Evolutionary conservation across 1,140 invertebrate genomes (phyloP), one percentile per base, ranked within the genome.

Genomic region (Bombus terrestris): DNA sequence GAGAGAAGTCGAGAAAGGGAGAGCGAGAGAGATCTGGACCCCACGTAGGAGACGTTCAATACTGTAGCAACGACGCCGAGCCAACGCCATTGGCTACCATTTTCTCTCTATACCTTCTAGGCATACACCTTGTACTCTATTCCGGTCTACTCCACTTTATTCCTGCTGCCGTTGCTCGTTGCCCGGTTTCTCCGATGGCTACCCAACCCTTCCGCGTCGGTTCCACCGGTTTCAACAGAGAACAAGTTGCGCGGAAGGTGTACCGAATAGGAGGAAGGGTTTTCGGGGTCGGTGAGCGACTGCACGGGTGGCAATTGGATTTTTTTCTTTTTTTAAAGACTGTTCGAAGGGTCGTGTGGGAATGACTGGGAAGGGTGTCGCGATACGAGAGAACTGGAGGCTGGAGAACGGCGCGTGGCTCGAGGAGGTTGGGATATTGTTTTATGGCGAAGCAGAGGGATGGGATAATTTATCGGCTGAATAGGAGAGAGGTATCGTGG

Each of bases 41-140:
- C 83, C 86, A 88, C 90, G 90, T 92, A 93, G 90, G 91, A 93
- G 92, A 93, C 92, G 92, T 93, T 93, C 92, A 93, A 93, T 93
- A 93, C 92, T 90, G 92, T 91, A 93, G 91, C 92, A 92, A 88
- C 90, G 90, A 91, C 90, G 92, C 71, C 69, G 88, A 91, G 91
- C 88, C 91, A 93, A 88, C 91, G 92, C 92, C 91, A 93, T 93
- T 93, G 92, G 92, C 92, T 93, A 92, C 92, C 92, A 93, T 93
- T 93, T 92, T 92, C 92, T 91, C 90, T 91, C 91, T 89, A 88
- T 89, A 90, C 86, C 90, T 89, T 91, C 85, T 89, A 91, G 88
- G 86, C 83, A 91, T 91, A 89, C 88, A 91, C 83, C 90, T 91
- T 92, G 82, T 90, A 92, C 86, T 89, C 85, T 88, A 91, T 87